phyloP scores from a whole-genome alignment of 2,888 invertebrate species.

The Macrosoma leucophasiata region DNA sequence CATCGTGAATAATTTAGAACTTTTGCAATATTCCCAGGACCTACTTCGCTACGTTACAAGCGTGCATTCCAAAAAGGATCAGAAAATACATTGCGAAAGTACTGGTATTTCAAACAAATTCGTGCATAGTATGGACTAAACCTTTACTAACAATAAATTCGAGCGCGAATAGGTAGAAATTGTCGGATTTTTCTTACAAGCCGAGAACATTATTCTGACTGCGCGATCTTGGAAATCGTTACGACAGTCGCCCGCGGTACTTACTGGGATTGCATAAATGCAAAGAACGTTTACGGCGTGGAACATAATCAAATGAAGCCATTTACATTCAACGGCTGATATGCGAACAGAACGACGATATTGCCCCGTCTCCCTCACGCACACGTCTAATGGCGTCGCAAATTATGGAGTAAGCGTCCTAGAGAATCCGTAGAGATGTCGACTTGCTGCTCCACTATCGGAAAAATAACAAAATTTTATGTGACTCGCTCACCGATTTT shows the following conservation, averaged over 20 bases:
- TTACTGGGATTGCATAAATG: slow-evolving; percentile 61
- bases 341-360: slow-evolving; percentile 41
- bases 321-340: slow-evolving; percentile 65
- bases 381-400: slow-evolving; percentile 60
- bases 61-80: too few relatives aligned
- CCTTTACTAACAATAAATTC: too few relatives aligned
- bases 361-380: slow-evolving; percentile 48
- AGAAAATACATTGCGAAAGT: too few relatives aligned
- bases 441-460: slow-evolving; percentile 43
- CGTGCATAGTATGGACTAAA: too few relatives aligned
- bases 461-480: slow-evolving; percentile 65
- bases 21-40: too few relatives aligned
- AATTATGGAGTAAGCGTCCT: slow-evolving; percentile 57
- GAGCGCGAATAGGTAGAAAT: too few relatives aligned
- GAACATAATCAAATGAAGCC: slow-evolving; percentile 70
- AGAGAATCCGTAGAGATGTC: slow-evolving; percentile 47
- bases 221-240: slow-evolving; percentile 33
- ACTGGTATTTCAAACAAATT: too few relatives aligned
- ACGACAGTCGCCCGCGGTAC: slow-evolving; percentile 39
- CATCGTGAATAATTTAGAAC: too few relatives aligned
- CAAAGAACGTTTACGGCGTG: slow-evolving; percentile 57
- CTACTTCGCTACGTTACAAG: too few relatives aligned
- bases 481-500: slow-evolving; percentile 42
- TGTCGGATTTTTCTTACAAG: not conserved
- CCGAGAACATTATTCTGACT: slow-evolving; percentile 1